Percentiles rank a stretch among this genome's conserved stretches.
Evolutionary conservation across 2,797 vertebrate genomes (phyloP).

Genomic region (Spatula clypeata): DNA sequence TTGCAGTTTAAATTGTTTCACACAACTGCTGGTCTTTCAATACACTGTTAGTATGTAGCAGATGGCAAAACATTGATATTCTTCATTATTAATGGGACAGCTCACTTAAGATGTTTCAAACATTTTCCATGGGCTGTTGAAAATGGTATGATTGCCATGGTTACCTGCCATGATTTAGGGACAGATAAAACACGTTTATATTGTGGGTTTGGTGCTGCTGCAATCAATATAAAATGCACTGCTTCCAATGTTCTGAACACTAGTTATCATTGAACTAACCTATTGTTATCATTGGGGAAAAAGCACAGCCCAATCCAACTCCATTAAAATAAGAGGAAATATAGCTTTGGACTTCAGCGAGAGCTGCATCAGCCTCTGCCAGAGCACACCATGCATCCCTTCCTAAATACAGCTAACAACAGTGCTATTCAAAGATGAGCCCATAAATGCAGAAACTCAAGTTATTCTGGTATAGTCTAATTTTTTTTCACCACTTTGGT

Average conservation of each 20-base stretch:
- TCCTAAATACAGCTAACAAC: not conserved
- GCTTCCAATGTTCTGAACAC: not conserved
- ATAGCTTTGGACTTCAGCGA: not conserved
- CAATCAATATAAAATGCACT: not conserved
- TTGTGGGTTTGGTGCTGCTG: not conserved
- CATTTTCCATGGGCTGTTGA: not conserved
- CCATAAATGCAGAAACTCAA: not conserved
- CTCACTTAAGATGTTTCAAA: not conserved
- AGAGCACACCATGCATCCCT: not conserved
- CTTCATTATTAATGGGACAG: constrained; percentile 1
- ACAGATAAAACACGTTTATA: not conserved
- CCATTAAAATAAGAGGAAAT: not conserved
- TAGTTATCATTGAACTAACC: not conserved
- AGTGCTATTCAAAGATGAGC: not conserved
- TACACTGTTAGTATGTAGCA: not conserved
- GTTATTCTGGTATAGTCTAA: not conserved
- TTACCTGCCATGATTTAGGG: constrained; percentile 42
- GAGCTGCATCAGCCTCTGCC: not conserved
- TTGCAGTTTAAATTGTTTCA: not conserved
- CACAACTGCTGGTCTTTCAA: not conserved
- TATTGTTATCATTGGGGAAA: not conserved
- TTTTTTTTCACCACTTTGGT: not conserved
- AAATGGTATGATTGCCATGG: not conserved
- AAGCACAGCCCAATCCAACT: not conserved
- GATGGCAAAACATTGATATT: constrained; percentile 24